Evolutionary conservation across 2,113 vertebrate genomes (phyloP).

Genomic region (Typhlomys cinereus): DNA sequence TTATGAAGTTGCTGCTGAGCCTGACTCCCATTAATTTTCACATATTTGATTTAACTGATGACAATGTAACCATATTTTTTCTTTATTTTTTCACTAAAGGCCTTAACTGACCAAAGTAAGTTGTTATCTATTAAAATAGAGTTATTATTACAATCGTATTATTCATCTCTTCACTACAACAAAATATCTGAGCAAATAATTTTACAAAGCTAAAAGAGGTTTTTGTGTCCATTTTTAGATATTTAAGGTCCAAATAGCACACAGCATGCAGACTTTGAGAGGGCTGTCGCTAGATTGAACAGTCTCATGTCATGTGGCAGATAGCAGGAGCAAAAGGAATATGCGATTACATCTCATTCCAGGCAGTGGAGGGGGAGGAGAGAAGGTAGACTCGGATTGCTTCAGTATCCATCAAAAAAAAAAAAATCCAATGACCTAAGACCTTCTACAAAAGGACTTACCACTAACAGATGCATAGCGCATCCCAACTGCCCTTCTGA

Average conservation of each 20-base stretch:
- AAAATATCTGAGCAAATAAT: neutral
- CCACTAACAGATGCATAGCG: neutral
- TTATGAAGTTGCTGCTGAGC: neutral
- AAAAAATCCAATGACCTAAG: neutral
- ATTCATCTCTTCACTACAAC: neutral
- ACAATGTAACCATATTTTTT: slow-evolving; percentile 21
- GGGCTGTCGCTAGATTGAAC: neutral
- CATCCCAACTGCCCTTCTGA: no score
- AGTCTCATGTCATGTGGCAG: neutral
- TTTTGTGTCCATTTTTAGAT: neutral
- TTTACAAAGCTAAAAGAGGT: neutral
- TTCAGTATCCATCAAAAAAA: neutral
- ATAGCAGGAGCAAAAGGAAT: neutral
- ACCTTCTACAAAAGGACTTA: neutral
- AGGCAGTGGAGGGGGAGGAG: neutral
- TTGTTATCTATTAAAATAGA: neutral
- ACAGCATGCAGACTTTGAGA: neutral
- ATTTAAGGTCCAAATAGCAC: neutral
- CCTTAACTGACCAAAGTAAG: neutral
- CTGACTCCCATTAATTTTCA: neutral
- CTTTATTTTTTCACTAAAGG: neutral
- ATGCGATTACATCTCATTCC: neutral
- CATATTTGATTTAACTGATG: neutral
- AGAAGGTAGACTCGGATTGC: neutral
- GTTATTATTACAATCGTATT: slow-evolving; percentile 26